Conservation (phyloP, 2,888 invertebrate genomes). For the Schrankia costaestrigalis region DNA sequence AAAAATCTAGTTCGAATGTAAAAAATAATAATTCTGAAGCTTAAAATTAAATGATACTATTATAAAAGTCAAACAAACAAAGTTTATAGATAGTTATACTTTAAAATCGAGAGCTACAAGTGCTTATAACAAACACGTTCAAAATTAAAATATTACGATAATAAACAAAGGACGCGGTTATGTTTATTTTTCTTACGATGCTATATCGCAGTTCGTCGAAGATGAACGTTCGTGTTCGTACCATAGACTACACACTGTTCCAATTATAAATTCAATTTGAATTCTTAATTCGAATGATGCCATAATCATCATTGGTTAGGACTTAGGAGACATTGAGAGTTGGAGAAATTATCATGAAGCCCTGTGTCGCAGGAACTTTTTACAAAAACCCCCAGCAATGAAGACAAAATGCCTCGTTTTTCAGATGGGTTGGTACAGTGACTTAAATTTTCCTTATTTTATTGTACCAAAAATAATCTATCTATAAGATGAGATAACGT, state of each 20-base stretch:
- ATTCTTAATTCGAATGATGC: slow-evolving; percentile 16
- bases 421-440: too few relatives aligned
- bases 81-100: slow-evolving; percentile 38
- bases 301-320: too few relatives aligned
- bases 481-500: too few relatives aligned
- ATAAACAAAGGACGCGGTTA: slow-evolving; percentile 56
- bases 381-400: too few relatives aligned
- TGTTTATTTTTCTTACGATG: slow-evolving; percentile 55
- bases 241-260: slow-evolving; percentile 28
- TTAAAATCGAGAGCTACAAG: slow-evolving; percentile 52
- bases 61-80: slow-evolving; percentile 31
- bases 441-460: too few relatives aligned
- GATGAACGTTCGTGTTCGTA: slow-evolving; percentile 36
- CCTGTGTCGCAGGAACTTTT: too few relatives aligned
- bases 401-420: too few relatives aligned
- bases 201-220: slow-evolving; percentile 57
- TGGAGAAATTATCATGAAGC: too few relatives aligned
- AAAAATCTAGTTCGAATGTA: too few relatives aligned
- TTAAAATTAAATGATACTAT: slow-evolving; percentile 25
- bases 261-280: slow-evolving; percentile 25
- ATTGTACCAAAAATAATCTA: too few relatives aligned
- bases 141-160: slow-evolving; percentile 69
- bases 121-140: slow-evolving; percentile 57
- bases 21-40: slow-evolving; percentile 8
- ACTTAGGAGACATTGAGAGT: too few relatives aligned